phyloP scores from a whole-genome alignment of 2,888 invertebrate species.

The Steinernema hermaphroditum region DNA sequence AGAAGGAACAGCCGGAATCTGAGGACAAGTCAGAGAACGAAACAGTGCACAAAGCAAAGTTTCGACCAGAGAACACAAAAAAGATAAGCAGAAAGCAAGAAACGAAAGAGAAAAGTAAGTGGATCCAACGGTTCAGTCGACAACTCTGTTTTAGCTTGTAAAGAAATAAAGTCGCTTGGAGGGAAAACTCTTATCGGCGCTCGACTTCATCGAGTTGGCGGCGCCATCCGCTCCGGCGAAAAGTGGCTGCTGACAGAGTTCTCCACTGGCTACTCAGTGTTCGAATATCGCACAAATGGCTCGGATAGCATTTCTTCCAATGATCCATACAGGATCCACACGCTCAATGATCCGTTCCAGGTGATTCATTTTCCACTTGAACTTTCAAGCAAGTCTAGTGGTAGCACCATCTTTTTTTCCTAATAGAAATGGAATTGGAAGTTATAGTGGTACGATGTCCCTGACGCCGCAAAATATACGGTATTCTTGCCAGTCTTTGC shows the following conservation, averaged over 20 bases:
- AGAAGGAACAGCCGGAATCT: neutral
- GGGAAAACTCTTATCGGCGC: constrained; percentile 14
- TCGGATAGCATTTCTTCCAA: neutral
- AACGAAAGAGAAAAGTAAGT: constrained; percentile 16
- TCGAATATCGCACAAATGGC: neutral
- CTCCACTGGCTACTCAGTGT: constrained; percentile 26
- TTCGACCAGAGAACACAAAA: too few relatives aligned
- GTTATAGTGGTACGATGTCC: neutral
- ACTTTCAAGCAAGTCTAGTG: too few relatives aligned
- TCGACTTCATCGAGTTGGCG: constrained; percentile 23
- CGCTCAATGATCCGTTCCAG: constrained; percentile 5
- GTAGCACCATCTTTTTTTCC: too few relatives aligned
- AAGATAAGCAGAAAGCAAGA: neutral
- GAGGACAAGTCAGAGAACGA: constrained; percentile 11
- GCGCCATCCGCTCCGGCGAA: constrained; percentile 33
- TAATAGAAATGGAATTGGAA: too few relatives aligned
- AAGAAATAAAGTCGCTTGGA: constrained; percentile 22
- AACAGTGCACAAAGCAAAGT: neutral
- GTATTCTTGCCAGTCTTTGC: neutral
- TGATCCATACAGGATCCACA: neutral
- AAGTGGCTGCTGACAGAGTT: constrained; percentile 36
- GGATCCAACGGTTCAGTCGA: neutral
- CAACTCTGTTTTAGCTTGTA: constrained; percentile 27
- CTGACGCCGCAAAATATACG: too few relatives aligned
- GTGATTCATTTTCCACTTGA: neutral